Evolutionary conservation across 2,113 vertebrate genomes (phyloP), one percentile per base, ranked within the genome.

Genomic region (Eublepharis macularius): DNA sequence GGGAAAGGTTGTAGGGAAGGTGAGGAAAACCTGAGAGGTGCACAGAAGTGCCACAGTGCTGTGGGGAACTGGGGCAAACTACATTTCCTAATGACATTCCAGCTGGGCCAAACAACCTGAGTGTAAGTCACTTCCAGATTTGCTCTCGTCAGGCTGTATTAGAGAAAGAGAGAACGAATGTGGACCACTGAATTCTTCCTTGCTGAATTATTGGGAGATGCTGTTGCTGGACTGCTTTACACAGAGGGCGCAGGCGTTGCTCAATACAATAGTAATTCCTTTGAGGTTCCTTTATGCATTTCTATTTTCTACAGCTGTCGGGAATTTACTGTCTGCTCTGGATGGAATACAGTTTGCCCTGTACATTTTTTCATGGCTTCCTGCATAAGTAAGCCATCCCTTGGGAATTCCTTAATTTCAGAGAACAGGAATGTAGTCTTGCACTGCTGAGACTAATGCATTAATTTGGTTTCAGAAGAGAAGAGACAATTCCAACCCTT

Each of bases 291-390:
- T 45, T 43, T 21, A 0, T 54, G 54, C 65, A 0, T 75, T 87
- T 65, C 85, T 91, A 68, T 80, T 75, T 88, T 80, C 88, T 82
- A 84, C 91, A 73, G 80, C 24, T 63, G 85, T 66, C 85, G 90
- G 89, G 86, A n/a, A 47, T 11, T 5, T 6, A 82, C 66, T 1
- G 0, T 73, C 69, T 41, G 45, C 51, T 0, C 24, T 51, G 83
- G 57, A 24, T 51, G 83, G 57, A 24, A 84, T 72, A 47, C 76
- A 1, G 1, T 75, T 77, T 78, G 76, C 41, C 82, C 10, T 13
- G 60, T 26, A 3, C 3, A 0, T 13, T 49, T 73, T 21, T 14
- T 0, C 4, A 2, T 0, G 7, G 70, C 54, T 1, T 0, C 75
- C 9, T 1, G 32, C n/a, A 41, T 17, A 1, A 2, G 0, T 17